These are phyloP conservation scores for Megaceryle alcyon DNA, from an alignment of 2,797 vertebrate species.

Conservation along the genomic window DNA sequence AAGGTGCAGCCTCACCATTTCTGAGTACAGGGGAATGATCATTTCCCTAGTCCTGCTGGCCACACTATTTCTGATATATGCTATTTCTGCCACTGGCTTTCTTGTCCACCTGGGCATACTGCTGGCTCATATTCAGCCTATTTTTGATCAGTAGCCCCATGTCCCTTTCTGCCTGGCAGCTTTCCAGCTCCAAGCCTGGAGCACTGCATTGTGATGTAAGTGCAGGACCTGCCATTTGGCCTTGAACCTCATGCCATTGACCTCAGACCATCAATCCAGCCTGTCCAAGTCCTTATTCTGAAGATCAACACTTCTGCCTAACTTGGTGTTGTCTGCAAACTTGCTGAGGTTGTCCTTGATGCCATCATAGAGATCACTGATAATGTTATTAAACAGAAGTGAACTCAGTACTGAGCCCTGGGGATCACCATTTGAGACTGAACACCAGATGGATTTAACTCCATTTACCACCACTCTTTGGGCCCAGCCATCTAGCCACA, in stretches of 20 bases:
- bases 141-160: not conserved
- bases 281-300: not conserved
- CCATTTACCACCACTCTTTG: not conserved
- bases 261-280: not conserved
- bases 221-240: not conserved
- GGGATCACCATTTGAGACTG: not conserved
- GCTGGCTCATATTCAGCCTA: not conserved
- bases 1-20: not conserved
- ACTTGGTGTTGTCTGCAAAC: not conserved
- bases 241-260: not conserved
- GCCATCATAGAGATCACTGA: not conserved
- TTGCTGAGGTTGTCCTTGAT: not conserved
- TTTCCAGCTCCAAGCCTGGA: not conserved
- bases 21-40: accelerated
- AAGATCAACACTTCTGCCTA: not conserved
- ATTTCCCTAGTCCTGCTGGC: not conserved
- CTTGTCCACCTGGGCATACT: not conserved
- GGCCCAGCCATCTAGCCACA: no score
- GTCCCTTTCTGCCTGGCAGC: not conserved
- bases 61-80: not conserved
- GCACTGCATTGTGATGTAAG: not conserved
- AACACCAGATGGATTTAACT: not conserved
- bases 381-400: not conserved
- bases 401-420: not conserved
- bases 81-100: not conserved